Evolutionary conservation across 2,888 invertebrate species (phyloP).

Genomic region (Gymnosoma rotundatum): DNA sequence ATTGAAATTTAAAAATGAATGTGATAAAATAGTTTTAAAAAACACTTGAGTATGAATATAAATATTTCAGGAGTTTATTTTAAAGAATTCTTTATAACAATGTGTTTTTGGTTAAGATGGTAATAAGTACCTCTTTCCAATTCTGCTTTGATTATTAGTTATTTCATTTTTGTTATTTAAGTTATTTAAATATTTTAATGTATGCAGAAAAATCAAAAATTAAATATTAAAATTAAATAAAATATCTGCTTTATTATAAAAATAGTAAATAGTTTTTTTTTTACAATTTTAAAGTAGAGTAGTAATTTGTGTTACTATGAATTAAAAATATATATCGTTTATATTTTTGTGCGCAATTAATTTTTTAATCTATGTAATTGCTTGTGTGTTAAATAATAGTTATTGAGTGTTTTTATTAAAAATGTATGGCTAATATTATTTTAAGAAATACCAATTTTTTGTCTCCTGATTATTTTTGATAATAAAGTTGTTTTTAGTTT

Average conservation of each 20-base stretch:
- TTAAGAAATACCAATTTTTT: too few species aligned
- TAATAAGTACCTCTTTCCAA: slow-evolving; percentile 81
- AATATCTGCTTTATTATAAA: slow-evolving; percentile 9
- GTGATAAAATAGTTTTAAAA: slow-evolving; percentile 46
- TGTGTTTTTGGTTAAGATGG: slow-evolving; percentile 62
- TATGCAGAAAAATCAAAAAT: slow-evolving; percentile 76
- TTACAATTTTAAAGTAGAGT: neutral
- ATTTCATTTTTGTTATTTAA: slow-evolving; percentile 50
- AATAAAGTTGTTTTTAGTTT: too few species aligned
- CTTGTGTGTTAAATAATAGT: neutral
- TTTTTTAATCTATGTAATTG: neutral
- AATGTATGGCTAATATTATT: too few species aligned
- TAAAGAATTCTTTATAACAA: slow-evolving; percentile 26
- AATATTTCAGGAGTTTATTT: slow-evolving; percentile 10
- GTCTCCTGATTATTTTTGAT: too few species aligned
- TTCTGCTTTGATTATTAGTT: slow-evolving; percentile 76
- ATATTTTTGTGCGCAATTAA: slow-evolving; percentile 41
- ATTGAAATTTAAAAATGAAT: neutral
- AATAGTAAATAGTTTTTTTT: neutral
- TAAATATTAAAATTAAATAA: slow-evolving; percentile 70
- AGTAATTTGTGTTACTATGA: slow-evolving; percentile 9
- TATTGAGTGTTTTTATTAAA: too few species aligned
- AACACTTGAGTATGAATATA: slow-evolving; percentile 38
- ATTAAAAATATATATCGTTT: slow-evolving; percentile 11
- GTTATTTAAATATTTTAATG: slow-evolving; percentile 58